phyloP scores from a whole-genome alignment of 2,888 invertebrate species.

The Chirona hameri region DNA sequence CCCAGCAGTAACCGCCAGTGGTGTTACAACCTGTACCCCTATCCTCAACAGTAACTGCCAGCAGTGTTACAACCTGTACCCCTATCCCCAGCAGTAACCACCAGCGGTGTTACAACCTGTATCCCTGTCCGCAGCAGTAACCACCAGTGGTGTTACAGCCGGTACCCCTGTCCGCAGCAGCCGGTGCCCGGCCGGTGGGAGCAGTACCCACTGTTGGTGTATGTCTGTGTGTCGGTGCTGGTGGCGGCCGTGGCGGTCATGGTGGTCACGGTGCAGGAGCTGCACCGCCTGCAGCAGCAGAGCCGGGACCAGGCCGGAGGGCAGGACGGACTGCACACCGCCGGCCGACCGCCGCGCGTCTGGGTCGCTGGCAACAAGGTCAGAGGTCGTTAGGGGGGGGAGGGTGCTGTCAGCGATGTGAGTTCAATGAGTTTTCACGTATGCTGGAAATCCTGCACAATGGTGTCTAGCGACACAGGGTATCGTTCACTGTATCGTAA shows the following conservation, averaged over 20 bases:
- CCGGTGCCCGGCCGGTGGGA: background rate
- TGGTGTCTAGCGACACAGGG: too few species aligned
- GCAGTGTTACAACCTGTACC: too few species aligned
- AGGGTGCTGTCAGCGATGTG: constrained; percentile 42
- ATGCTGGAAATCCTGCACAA: too few species aligned
- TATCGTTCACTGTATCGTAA: too few species aligned
- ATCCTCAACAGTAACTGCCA: too few species aligned
- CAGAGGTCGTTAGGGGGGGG: background rate
- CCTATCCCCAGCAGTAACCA: too few species aligned
- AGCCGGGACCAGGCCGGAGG: background rate
- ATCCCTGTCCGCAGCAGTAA: too few species aligned
- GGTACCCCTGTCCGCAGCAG: too few species aligned
- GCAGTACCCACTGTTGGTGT: background rate
- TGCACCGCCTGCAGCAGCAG: background rate
- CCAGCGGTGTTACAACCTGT: too few species aligned
- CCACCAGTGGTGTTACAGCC: too few species aligned
- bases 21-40: too few species aligned
- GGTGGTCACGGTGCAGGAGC: background rate
- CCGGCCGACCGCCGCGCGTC: background rate
- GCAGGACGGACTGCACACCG: background rate
- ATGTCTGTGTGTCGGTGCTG: background rate
- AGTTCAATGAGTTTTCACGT: background rate
- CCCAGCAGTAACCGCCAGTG: too few species aligned
- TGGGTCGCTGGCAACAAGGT: constrained; percentile 22
- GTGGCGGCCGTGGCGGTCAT: background rate